Evolutionary conservation across 2,888 invertebrate species (phyloP).

Genomic region (Apamea anceps): DNA sequence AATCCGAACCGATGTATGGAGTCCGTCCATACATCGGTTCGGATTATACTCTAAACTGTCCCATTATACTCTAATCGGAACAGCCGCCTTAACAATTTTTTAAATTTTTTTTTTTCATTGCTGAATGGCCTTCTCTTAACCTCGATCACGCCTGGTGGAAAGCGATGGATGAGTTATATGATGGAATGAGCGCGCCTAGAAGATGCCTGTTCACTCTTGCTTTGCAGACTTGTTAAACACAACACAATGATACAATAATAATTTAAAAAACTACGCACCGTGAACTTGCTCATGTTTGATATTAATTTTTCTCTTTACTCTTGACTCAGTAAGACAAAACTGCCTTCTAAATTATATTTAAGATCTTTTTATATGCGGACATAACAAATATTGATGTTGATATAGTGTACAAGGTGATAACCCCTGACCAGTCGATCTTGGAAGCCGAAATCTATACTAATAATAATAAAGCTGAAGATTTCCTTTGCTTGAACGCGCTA

Average conservation of each 20-base stretch:
- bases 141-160: background rate
- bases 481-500: background rate
- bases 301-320: conserved; percentile 49
- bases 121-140: background rate
- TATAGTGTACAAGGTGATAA: conserved; percentile 64
- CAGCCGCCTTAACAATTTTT: background rate
- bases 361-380: conserved; percentile 72
- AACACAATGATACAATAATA: background rate
- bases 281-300: conserved; percentile 73
- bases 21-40: too few relatives aligned
- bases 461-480: background rate
- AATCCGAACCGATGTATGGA: background rate
- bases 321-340: conserved; percentile 48
- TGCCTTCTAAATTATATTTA: conserved; percentile 25
- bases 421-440: conserved; percentile 63
- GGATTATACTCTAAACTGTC: too few relatives aligned
- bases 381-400: conserved; percentile 71
- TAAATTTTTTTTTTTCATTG: background rate
- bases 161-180: background rate
- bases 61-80: background rate
- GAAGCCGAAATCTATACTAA: conserved; percentile 21
- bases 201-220: background rate
- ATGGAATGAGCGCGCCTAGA: background rate
- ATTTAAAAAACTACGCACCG: conserved; percentile 65
- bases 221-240: background rate